These are phyloP conservation scores for Centropristis striata DNA, from an alignment of 2,113 vertebrate species.

Conservation along the genomic window DNA sequence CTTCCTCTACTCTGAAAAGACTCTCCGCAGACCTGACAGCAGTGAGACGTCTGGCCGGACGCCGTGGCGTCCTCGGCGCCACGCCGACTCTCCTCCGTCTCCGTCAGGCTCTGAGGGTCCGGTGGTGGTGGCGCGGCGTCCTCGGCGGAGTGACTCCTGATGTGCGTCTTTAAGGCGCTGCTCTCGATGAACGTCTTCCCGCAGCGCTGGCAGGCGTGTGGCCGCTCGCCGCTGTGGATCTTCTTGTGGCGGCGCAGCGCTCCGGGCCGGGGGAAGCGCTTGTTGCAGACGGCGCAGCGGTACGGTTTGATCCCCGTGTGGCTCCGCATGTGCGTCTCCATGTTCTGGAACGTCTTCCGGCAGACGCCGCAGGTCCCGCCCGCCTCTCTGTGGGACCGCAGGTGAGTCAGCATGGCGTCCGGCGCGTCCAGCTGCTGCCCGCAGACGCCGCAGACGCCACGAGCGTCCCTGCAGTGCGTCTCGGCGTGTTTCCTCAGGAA, in stretches of 20 bases:
- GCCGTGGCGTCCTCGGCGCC: background rate
- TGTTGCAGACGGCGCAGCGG: slow-evolving; percentile 58
- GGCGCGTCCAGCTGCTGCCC: slow-evolving; percentile 43
- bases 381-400: slow-evolving; percentile 48
- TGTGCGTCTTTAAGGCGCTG: slow-evolving; percentile 39
- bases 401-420: slow-evolving; percentile 40
- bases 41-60: accelerated
- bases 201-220: slow-evolving; percentile 21
- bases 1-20: slow-evolving; percentile 34
- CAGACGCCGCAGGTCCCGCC: slow-evolving; percentile 70
- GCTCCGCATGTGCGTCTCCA: slow-evolving; percentile 61
- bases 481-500: slow-evolving; percentile 64
- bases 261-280: slow-evolving; percentile 56
- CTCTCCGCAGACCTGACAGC: slow-evolving; percentile 57
- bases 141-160: slow-evolving; percentile 3
- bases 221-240: slow-evolving; percentile 46
- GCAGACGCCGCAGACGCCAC: slow-evolving; percentile 50
- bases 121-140: accelerated
- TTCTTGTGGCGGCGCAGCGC: slow-evolving; percentile 78
- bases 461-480: slow-evolving; percentile 39
- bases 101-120: background rate
- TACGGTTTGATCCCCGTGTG: slow-evolving; percentile 69
- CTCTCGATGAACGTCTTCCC: slow-evolving; percentile 50
- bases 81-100: background rate
- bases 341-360: slow-evolving; percentile 63